phyloP scores from a whole-genome alignment of 2,113 vertebrate genomes.

The Amazona vittata region DNA sequence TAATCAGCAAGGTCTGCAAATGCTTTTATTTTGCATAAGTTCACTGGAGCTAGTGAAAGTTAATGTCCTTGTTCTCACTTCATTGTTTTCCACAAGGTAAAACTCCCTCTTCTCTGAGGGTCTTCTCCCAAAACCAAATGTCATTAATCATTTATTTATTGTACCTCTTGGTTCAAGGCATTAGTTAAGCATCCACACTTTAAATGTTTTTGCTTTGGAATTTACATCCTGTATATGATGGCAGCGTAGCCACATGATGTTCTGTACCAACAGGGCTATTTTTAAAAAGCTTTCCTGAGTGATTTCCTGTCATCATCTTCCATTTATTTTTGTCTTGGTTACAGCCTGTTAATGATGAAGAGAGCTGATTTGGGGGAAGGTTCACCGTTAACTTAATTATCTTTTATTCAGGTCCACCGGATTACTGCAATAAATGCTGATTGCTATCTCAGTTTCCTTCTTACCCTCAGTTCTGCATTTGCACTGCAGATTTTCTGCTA shows the following conservation, averaged over 20 bases:
- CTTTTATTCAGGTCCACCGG: neutral
- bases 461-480: neutral
- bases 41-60: neutral
- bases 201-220: neutral
- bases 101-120: neutral
- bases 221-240: neutral
- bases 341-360: neutral
- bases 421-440: neutral
- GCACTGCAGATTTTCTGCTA: neutral
- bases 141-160: neutral
- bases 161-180: neutral
- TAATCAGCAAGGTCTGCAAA: neutral
- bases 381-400: constrained; percentile 16
- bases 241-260: neutral
- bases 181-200: neutral
- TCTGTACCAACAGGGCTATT: neutral
- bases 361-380: constrained; percentile 13
- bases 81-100: neutral
- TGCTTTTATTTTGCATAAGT: neutral
- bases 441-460: neutral
- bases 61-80: neutral
- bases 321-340: constrained; percentile 5
- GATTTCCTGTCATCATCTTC: neutral
- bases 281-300: neutral
- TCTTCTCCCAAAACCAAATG: neutral